Evolutionary conservation across 2,797 vertebrate species (phyloP).

Genomic region (Columba guinea): DNA sequence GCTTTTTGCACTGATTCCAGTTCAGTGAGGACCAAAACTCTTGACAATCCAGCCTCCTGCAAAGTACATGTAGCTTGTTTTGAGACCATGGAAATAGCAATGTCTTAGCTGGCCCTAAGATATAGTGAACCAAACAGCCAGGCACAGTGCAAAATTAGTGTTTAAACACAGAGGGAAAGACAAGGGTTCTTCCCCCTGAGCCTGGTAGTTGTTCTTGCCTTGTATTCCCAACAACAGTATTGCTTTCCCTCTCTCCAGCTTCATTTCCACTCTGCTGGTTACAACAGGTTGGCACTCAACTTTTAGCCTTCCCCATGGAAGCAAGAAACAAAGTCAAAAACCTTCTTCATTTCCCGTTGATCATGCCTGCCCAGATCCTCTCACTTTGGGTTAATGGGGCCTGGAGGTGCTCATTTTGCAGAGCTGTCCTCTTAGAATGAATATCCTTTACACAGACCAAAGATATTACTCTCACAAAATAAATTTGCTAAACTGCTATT

Average conservation of each 20-base stretch:
- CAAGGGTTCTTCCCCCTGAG: background rate
- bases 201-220: background rate
- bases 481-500: slow-evolving; percentile 40
- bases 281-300: background rate
- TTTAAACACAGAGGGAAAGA: background rate
- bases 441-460: slow-evolving; percentile 2
- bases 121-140: background rate
- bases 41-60: background rate
- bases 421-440: background rate
- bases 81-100: background rate
- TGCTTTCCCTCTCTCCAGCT: background rate
- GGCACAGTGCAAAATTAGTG: background rate
- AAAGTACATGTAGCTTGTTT: background rate
- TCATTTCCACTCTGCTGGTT: background rate
- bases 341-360: background rate
- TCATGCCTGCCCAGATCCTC: background rate
- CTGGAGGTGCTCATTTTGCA: slow-evolving; percentile 6
- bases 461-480: slow-evolving; percentile 39
- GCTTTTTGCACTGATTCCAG: background rate
- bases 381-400: background rate
- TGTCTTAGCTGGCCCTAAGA: background rate
- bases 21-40: background rate
- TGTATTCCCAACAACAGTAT: background rate
- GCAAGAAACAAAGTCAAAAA: background rate
- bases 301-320: background rate